Conservation (phyloP, 2,888 invertebrate genomes). For the Eurytoma adleriae region DNA sequence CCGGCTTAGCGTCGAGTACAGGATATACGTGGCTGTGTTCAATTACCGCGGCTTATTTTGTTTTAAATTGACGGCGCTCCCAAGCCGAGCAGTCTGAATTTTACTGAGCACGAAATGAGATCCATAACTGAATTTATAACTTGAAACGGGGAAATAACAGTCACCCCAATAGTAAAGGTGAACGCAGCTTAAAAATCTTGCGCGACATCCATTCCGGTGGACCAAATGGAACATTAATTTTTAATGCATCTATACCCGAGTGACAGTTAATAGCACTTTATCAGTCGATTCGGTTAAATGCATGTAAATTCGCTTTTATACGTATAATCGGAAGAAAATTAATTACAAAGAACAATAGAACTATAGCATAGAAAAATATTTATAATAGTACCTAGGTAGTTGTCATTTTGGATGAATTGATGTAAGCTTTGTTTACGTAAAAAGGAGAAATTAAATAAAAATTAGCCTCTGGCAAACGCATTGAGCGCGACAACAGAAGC, state of each 20-base stretch:
- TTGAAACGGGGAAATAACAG: conserved; percentile 16
- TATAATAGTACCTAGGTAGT: too few species aligned
- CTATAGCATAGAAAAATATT: too few species aligned
- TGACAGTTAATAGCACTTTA: neutral
- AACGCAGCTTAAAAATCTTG: too few species aligned
- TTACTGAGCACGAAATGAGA: conserved; percentile 24
- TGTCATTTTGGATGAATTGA: too few species aligned
- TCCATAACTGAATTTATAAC: conserved; percentile 11
- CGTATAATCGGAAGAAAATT: neutral
- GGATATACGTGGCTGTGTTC: conserved; percentile 11
- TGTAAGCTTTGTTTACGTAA: too few species aligned
- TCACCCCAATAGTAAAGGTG: too few species aligned
- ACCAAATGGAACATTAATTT: conserved; percentile 21
- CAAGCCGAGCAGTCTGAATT: conserved; percentile 14
- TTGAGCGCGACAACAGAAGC: neutral
- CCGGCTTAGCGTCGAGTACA: conserved; percentile 3
- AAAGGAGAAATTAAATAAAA: neutral
- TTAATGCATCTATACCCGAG: neutral
- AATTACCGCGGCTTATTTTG: conserved; percentile 31
- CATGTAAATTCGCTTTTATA: too few species aligned
- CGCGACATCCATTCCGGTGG: neutral
- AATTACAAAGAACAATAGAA: neutral
- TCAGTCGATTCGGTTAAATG: too few species aligned
- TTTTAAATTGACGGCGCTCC: conserved; percentile 8
- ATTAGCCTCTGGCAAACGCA: neutral